Base-by-base conservation (phyloP, 2,113 vertebrate species). In the Microtus ochrogaster region DNA sequence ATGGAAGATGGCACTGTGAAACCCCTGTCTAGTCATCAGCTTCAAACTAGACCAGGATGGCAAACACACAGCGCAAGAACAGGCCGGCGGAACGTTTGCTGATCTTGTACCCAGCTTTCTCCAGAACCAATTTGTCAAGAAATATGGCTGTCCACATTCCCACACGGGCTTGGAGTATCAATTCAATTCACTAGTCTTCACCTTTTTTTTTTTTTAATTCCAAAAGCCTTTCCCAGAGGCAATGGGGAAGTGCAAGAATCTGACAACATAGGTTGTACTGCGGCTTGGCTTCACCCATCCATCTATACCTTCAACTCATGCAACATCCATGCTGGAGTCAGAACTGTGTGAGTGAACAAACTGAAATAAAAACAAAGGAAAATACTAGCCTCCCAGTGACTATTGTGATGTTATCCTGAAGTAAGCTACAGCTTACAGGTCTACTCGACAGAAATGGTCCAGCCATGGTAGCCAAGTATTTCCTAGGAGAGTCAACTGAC, bases 1-100 rank as follows among this genome's bases (percentile, higher is more conserved):
- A 96, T 47, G 61, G 77, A 65, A 39, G 66, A 68, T 70, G 52
- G 94, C n/a, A 70, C 44, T 41, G 72, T 13, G 73, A 92, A 96
- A 92, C n/a, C 44, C 28, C 65, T 36, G 49, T 19, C 22, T 36
- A 63, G 52, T 72, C 77, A 39, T 76, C 58, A 33, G 3, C 39
- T 33, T 92, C 66, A 92, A 65, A 63, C 13, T 21, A 81, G 9
- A 82, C 36, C 52, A 89, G 70, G 36, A 63, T 24, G 33, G 92
- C 21, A 89, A 95, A 88, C 52, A 65, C 88, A 87, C 19, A 63
- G 49, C 39, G 58, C 7, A n/a, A 91, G 89, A 92, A 58, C 49
- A 72, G 81, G 68, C 44, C 39, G 65, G 58, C 72, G 26, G 28
- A 82, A 61, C 12, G 19, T 68, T 81, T 28, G 14, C 16, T 66